Evolutionary conservation across 2,797 vertebrate species (phyloP).

Genomic region (Labeo calbasu): DNA sequence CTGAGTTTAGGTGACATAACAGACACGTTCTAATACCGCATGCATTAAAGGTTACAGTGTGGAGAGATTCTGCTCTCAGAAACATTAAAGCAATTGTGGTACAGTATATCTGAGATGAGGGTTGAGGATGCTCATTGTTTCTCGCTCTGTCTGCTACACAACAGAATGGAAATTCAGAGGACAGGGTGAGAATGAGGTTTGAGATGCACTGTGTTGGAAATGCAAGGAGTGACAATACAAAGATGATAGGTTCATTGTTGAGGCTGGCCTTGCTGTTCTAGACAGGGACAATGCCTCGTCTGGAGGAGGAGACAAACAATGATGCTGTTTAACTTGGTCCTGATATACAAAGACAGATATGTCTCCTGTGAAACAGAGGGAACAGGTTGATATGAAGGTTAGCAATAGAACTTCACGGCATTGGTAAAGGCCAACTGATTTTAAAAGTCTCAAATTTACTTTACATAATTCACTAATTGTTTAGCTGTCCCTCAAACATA

Average conservation of each 20-base stretch:
- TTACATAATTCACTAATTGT: neutral
- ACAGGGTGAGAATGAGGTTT: constrained; percentile 19
- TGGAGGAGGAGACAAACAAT: constrained; percentile 14
- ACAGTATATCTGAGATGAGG: constrained; percentile 10
- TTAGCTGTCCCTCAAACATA: neutral
- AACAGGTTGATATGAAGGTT: neutral
- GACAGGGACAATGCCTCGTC: constrained; percentile 17
- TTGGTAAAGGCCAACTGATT: neutral
- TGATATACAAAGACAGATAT: neutral
- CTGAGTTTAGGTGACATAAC: constrained; percentile 1
- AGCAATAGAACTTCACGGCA: neutral
- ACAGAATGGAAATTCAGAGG: neutral
- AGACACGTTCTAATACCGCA: neutral
- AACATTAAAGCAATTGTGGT: constrained; percentile 46
- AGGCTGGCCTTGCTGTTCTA: constrained; percentile 38
- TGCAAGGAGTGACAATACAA: constrained; percentile 36
- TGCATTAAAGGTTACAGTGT: constrained; percentile 37
- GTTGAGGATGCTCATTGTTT: constrained; percentile 17
- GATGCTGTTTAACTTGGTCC: neutral
- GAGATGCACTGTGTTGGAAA: constrained; percentile 12
- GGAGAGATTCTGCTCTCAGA: constrained; percentile 25
- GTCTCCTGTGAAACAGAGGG: neutral
- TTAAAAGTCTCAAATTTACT: no score
- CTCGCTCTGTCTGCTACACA: neutral
- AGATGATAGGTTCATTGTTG: constrained; percentile 23